Evolutionary conservation across 2,888 invertebrate species (phyloP).

Genomic region (Platycheirus albimanus): DNA sequence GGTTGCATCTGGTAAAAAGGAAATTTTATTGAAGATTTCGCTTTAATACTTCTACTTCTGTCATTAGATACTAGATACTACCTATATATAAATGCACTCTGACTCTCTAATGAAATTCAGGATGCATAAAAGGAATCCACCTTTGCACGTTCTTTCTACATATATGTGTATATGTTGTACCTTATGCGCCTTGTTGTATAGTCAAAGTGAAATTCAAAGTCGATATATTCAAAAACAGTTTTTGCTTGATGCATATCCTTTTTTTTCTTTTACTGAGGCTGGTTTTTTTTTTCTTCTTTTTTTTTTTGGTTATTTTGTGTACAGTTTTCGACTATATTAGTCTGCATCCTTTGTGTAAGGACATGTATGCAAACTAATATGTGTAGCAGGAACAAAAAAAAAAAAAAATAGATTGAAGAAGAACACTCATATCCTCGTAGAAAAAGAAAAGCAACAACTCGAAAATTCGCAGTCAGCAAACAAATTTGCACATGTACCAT

Average conservation of each 20-base stretch:
- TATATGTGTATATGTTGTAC: no score
- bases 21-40: slow-evolving; percentile 66
- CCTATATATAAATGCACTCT: slow-evolving; percentile 47
- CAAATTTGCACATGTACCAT: slow-evolving; percentile 73
- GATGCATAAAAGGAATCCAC: slow-evolving; percentile 58
- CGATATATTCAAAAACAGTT: slow-evolving; percentile 70
- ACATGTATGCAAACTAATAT: slow-evolving; percentile 72
- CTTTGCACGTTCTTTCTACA: background rate
- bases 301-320: slow-evolving; percentile 31
- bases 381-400: slow-evolving; percentile 64
- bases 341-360: slow-evolving; percentile 68
- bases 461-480: slow-evolving; percentile 72
- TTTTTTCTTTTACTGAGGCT: background rate
- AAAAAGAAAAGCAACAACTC: slow-evolving; percentile 52
- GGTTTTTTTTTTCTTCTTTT: slow-evolving; percentile 3
- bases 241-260: slow-evolving; percentile 22
- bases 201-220: slow-evolving; percentile 68
- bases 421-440: slow-evolving; percentile 50
- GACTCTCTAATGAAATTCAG: slow-evolving; percentile 67
- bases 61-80: slow-evolving; percentile 51
- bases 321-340: slow-evolving; percentile 70
- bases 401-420: no score
- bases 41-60: slow-evolving; percentile 68
- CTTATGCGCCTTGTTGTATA: slow-evolving; percentile 8
- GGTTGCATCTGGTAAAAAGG: slow-evolving; percentile 35